These are phyloP conservation scores for Pyrrhia umbra DNA, from an alignment of 2,888 invertebrate genomes.

Conservation along the genomic window DNA sequence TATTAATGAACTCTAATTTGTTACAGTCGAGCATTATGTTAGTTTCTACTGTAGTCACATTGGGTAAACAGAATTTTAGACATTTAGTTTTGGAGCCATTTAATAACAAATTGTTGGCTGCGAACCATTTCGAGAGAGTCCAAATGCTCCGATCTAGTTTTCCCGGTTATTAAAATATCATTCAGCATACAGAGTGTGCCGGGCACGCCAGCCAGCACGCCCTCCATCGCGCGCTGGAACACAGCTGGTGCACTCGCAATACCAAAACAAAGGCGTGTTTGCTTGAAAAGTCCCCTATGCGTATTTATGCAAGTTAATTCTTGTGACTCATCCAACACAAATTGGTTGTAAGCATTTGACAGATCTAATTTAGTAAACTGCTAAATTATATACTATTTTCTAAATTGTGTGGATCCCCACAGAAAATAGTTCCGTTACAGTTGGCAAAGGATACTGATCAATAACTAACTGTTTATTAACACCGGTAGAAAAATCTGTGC, in stretches of 20 bases:
- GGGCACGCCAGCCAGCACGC: not conserved
- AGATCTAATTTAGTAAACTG: constrained; percentile 32
- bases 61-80: no score
- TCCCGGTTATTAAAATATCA: constrained; percentile 3
- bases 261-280: constrained; percentile 41
- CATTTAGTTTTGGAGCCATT: no score
- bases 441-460: constrained; percentile 28
- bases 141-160: not conserved
- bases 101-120: no score
- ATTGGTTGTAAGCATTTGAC: constrained; percentile 11
- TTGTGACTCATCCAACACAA: constrained; percentile 19
- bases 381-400: no score
- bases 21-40: no score
- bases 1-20: no score
- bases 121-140: no score
- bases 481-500: constrained; percentile 10
- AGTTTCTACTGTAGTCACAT: no score
- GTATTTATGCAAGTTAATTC: constrained; percentile 49
- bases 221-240: constrained; percentile 31
- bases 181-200: no score
- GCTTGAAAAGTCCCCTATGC: constrained; percentile 41
- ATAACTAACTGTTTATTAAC: constrained; percentile 25
- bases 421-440: constrained; percentile 19
- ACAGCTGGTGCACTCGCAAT: constrained; percentile 33
- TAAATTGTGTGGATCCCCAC: no score